Conservation (phyloP, 2,113 vertebrate genomes). For the Halichoerus grypus region DNA sequence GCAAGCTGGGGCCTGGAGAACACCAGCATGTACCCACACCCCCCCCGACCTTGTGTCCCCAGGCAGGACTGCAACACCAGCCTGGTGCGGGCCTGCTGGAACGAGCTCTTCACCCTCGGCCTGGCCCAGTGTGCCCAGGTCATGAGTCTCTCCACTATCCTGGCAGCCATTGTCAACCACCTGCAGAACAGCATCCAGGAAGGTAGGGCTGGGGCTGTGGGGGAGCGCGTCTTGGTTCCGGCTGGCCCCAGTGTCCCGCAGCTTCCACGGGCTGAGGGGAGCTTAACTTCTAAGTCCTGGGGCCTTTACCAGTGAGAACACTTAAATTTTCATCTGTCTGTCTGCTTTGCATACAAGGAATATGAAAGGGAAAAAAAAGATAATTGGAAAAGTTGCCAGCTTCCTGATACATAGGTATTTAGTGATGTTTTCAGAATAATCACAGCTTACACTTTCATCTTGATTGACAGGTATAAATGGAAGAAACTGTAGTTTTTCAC, state of each 20-base stretch:
- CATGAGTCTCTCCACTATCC: constrained; percentile 98
- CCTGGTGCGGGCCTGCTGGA: constrained; percentile 98
- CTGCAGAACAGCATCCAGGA: constrained; percentile 98
- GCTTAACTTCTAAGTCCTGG: not conserved
- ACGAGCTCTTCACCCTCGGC: constrained; percentile 98
- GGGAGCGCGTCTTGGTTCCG: not conserved
- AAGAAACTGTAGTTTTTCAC: not conserved
- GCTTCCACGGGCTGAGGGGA: not conserved
- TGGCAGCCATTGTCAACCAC: constrained; percentile 97
- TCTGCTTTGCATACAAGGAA: not conserved
- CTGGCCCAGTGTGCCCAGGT: constrained; percentile 97
- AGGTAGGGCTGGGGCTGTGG: constrained; percentile 87
- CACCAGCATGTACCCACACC: not conserved
- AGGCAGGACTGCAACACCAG: constrained; percentile 98
- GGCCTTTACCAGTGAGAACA: not conserved
- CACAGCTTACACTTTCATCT: not conserved
- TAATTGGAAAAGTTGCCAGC: not conserved
- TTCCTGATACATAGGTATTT: not conserved
- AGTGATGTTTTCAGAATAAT: not conserved
- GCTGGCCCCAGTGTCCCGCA: not conserved
- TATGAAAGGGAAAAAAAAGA: not conserved
- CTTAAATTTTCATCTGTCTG: not conserved
- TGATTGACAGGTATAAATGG: not conserved
- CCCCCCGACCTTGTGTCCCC: constrained; percentile 1
- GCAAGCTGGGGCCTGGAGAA: not conserved